phyloP scores from a whole-genome alignment of 2,113 vertebrate genomes.

The Acanthisitta chloris region DNA sequence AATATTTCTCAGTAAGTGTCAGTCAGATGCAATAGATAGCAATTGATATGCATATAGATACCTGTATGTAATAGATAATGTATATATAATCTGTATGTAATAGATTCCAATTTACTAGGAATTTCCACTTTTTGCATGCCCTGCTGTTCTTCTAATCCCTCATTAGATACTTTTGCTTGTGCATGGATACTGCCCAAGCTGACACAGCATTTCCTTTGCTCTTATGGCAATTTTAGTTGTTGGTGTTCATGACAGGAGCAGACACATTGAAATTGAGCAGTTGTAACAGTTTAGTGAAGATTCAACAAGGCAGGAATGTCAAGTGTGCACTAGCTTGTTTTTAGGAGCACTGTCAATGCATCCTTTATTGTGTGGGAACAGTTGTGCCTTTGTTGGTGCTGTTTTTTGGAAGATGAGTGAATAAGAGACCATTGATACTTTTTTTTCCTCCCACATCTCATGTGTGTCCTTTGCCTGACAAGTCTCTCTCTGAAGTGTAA shows the following conservation, averaged over 20 bases:
- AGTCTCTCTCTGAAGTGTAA: not conserved
- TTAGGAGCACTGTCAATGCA: not conserved
- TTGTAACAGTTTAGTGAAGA: not conserved
- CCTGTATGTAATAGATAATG: no score
- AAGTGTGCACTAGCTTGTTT: not conserved
- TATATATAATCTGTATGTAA: no score
- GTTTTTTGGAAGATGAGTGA: not conserved
- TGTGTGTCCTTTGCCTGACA: not conserved
- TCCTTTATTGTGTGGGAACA: not conserved
- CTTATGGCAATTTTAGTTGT: not conserved
- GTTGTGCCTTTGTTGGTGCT: constrained; percentile 9
- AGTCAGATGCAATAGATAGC: not conserved
- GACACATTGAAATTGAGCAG: not conserved
- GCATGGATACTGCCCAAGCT: not conserved
- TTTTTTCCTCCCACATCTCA: not conserved
- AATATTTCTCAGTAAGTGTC: not conserved
- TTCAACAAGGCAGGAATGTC: not conserved
- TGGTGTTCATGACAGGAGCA: not conserved
- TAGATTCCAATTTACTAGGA: not conserved
- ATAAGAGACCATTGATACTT: not conserved
- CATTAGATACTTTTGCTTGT: not conserved
- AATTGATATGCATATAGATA: no score
- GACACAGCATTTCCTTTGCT: not conserved
- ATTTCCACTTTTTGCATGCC: not conserved
- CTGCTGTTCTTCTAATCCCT: not conserved